phyloP scores from a whole-genome alignment of 2,113 vertebrate species.

The Ochotona princeps region DNA sequence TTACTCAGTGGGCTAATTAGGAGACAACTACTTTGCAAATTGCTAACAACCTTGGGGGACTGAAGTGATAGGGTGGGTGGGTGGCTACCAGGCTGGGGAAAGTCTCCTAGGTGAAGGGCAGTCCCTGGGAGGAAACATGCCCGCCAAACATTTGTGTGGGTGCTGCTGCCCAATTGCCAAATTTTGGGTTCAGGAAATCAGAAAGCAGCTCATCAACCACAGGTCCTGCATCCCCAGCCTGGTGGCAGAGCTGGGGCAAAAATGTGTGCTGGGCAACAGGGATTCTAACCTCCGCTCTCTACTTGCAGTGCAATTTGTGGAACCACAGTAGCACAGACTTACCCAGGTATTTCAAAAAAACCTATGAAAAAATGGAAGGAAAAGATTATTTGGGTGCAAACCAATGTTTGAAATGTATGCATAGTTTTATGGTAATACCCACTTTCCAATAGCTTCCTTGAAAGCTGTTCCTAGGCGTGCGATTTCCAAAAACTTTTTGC shows the following conservation, averaged over 20 bases:
- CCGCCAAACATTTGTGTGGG: neutral
- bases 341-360: too few species aligned
- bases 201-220: too few species aligned
- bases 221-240: neutral
- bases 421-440: too few species aligned
- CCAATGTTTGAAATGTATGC: too few species aligned
- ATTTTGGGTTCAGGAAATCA: neutral
- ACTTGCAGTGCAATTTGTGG: neutral
- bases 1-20: conserved; percentile 4
- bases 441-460: too few species aligned
- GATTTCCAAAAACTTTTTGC: too few species aligned
- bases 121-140: neutral
- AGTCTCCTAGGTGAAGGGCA: neutral
- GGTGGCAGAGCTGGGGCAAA: neutral
- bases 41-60: neutral
- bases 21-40: conserved; percentile 15
- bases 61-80: neutral
- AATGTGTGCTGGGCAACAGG: too few species aligned
- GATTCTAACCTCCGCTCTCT: neutral
- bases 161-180: neutral
- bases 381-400: too few species aligned
- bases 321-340: too few species aligned
- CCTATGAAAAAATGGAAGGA: too few species aligned
- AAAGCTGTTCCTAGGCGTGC: too few species aligned
- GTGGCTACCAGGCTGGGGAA: neutral